A percentile compares a stretch with the other conserved stretches of the same genome.
These are phyloP conservation scores for Channa maculata DNA, from an alignment of 2,113 vertebrate genomes.

Conservation along the genomic window DNA sequence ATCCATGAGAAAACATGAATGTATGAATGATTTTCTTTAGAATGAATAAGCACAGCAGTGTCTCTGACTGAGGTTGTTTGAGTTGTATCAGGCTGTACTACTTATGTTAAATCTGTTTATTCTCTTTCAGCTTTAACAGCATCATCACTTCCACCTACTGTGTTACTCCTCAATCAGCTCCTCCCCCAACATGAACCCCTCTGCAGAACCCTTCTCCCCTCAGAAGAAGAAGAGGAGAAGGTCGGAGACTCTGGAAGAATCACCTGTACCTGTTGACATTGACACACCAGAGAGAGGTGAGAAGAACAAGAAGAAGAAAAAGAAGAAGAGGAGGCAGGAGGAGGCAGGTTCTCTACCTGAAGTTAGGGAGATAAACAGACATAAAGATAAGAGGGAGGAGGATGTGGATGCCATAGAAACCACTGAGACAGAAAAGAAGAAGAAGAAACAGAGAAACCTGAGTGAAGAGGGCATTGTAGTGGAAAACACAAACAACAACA, in stretches of 20 bases:
- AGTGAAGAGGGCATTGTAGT: not conserved
- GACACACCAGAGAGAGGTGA: constrained; percentile 14
- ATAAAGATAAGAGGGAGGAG: not conserved
- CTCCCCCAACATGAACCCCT: constrained; percentile 23
- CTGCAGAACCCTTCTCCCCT: not conserved
- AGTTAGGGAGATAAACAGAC: not conserved
- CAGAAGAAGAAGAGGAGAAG: constrained; percentile 34
- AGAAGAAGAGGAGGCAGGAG: not conserved
- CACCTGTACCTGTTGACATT: not conserved
- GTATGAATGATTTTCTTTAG: no score
- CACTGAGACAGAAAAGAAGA: not conserved
- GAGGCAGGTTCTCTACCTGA: not conserved
- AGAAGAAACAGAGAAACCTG: constrained; percentile 13
- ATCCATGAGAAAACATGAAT: no score
- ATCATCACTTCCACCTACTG: no score
- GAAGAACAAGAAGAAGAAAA: not conserved
- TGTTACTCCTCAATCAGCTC: no score
- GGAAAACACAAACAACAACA: not conserved
- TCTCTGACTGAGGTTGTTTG: no score
- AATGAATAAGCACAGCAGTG: no score
- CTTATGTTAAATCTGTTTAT: not conserved
- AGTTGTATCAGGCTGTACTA: no score
- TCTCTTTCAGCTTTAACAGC: not conserved
- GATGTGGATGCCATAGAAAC: not conserved
- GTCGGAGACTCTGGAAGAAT: not conserved